phyloP scores from a whole-genome alignment of 2,113 vertebrate genomes.

The Xerus inauris region DNA sequence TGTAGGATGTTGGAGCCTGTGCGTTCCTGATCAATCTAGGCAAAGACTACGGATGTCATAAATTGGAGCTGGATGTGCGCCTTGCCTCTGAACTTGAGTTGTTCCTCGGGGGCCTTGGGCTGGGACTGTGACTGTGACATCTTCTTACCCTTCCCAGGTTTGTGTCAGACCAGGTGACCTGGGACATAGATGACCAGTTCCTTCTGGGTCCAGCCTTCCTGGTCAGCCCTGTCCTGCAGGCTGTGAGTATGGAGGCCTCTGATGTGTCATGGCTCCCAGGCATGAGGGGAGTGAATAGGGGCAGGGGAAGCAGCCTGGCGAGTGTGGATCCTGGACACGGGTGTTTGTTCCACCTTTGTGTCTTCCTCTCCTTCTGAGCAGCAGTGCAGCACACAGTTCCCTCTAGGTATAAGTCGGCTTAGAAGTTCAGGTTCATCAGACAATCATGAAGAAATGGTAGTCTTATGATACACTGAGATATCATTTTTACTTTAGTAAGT shows the following conservation, averaged over 20 bases:
- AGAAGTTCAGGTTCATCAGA: neutral
- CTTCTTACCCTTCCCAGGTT: slow-evolving; percentile 87
- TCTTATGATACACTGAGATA: too few species aligned
- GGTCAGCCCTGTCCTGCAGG: slow-evolving; percentile 90
- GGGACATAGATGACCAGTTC: slow-evolving; percentile 92
- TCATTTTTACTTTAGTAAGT: neutral
- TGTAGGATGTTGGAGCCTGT: too few species aligned
- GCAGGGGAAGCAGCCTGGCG: neutral
- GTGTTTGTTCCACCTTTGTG: neutral
- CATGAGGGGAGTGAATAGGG: rapidly evolving
- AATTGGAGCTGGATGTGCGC: neutral
- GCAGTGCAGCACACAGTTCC: neutral
- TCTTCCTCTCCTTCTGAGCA: neutral
- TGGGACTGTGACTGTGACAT: neutral
- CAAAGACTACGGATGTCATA: rapidly evolving
- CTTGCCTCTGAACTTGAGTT: neutral
- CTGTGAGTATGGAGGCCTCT: slow-evolving; percentile 75
- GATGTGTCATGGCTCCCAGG: rapidly evolving
- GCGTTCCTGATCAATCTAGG: rapidly evolving
- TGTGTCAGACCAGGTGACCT: slow-evolving; percentile 90
- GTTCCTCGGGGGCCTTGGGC: neutral
- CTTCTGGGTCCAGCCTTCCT: slow-evolving; percentile 95
- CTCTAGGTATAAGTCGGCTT: neutral
- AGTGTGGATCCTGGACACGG: rapidly evolving
- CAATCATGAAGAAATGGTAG: neutral